Percentiles rank a stretch among this genome's conserved stretches.
Conservation (phyloP, 1,140 invertebrate genomes). For the Manduca sexta region DNA sequence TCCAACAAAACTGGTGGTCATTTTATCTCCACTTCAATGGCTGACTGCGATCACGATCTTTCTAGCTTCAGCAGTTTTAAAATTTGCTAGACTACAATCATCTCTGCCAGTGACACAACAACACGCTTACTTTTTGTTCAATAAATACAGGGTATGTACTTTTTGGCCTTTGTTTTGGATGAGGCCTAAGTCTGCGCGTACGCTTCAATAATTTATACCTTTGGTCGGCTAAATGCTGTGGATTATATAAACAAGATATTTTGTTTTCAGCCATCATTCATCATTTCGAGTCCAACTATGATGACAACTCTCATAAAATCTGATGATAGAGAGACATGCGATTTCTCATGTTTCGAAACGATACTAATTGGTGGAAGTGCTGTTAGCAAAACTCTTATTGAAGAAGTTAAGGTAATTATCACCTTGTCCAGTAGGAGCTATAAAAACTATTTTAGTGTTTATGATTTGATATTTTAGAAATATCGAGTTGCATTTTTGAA, state of each 20-base stretch:
- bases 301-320: conserved; percentile 19
- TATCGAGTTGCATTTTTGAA: no score
- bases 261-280: conserved; percentile 24
- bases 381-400: conserved; percentile 19
- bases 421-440: no score
- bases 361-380: conserved; percentile 31
- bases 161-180: no score
- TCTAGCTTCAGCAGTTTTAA: conserved; percentile 24
- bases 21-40: conserved; percentile 41
- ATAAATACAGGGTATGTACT: conserved; percentile 37
- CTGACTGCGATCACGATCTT: conserved; percentile 28
- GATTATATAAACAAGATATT: no score
- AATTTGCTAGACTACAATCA: conserved; percentile 29
- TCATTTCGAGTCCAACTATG: conserved; percentile 25
- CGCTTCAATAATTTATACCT: no score
- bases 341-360: conserved; percentile 25
- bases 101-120: conserved; percentile 26
- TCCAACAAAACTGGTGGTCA: conserved; percentile 21
- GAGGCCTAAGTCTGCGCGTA: no score
- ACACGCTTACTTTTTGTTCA: conserved; percentile 32
- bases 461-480: no score
- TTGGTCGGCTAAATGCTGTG: no score
- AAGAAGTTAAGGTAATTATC: conserved; percentile 12
- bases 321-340: conserved; percentile 15
- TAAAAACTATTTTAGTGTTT: no score